Base-by-base conservation (phyloP, 1,140 invertebrate species). In the Platyscapa corneri region DNA sequence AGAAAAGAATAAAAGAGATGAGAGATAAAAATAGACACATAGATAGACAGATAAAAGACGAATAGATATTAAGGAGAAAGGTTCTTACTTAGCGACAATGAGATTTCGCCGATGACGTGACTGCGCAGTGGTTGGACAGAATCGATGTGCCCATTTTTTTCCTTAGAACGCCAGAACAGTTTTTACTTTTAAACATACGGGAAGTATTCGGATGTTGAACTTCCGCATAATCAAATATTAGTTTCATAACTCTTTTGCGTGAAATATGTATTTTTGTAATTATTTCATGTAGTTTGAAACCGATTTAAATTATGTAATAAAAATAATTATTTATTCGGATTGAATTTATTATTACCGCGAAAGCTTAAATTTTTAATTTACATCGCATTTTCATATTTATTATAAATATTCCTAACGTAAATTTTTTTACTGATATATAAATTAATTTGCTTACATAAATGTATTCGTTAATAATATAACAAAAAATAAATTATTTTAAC, bases 211-310 rank as follows among this genome's bases (percentile, higher is more conserved):
- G 27, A 42, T 79, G 16, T 27, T 39, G 23, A 67, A 72, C 65
- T 83, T 83, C 53, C 53, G 72, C 70, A 60, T 72, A 37, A 23
- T n/a, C 65, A 34, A 81, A 16, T 72, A 39, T 72, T 72, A 8
- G 56, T 82, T 82, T 82, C 46, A 37, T 34, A 82, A 82, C 27
- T 49, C 7, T 20, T 81, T 46, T 70, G n/a, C 78, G n/a, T 46
- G 34, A 23, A 20, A 81, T 27, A 81, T 32, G 14, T 12, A 56
- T 78, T 78, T 56, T 53, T 56, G 8, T 30, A n/a, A 14, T 37
- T 34, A 10, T 5, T 32, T 67, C 12, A 3, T 20, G 12, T 18
- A 67, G 27, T n/a, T 32, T n/a, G 10, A 67, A 67, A 34, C 7
- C 12, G 18, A 67, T 64, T 1, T 16, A 18, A 53, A 53, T 2